A percentile compares a stretch with the other conserved stretches of the same genome.
phyloP scores from a whole-genome alignment of 2,888 invertebrate genomes.

The Notocelia uddmanniana region DNA sequence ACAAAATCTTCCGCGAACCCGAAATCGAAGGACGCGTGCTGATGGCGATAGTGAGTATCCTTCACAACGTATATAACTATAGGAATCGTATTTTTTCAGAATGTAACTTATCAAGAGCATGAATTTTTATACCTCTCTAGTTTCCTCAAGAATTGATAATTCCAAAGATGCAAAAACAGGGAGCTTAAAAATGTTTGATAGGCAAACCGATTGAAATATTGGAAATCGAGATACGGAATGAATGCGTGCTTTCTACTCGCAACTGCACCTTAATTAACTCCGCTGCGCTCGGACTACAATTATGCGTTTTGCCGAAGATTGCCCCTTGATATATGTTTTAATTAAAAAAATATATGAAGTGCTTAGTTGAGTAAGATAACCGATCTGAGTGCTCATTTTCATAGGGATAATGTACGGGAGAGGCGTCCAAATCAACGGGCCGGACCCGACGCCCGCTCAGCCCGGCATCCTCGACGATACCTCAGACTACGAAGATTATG shows the following conservation, averaged over 20 bases:
- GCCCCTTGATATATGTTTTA: not conserved
- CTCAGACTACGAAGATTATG: slow-evolving; percentile 52
- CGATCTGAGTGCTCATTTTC: not conserved
- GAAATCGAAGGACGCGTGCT: slow-evolving; percentile 57
- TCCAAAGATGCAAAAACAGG: too few species aligned
- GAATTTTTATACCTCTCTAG: not conserved
- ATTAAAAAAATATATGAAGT: too few species aligned
- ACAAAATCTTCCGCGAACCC: slow-evolving; percentile 47
- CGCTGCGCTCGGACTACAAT: not conserved
- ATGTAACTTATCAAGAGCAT: too few species aligned
- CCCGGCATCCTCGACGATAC: slow-evolving; percentile 47
- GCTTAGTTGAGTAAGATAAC: not conserved
- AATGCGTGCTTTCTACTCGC: too few species aligned
- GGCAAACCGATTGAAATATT: too few species aligned
- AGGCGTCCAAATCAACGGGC: slow-evolving; percentile 48
- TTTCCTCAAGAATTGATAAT: not conserved
- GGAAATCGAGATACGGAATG: not conserved
- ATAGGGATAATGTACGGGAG: slow-evolving; percentile 54
- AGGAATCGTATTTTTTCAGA: too few species aligned
- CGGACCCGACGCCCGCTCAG: slow-evolving; percentile 61
- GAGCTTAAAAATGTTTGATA: too few species aligned
- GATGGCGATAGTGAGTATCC: slow-evolving; percentile 65
- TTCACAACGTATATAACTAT: too few species aligned
- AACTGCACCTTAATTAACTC: not conserved
- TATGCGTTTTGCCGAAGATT: not conserved